Evolutionary conservation across 2,888 invertebrate genomes (phyloP).

Genomic region (Cyclophora punctaria): DNA sequence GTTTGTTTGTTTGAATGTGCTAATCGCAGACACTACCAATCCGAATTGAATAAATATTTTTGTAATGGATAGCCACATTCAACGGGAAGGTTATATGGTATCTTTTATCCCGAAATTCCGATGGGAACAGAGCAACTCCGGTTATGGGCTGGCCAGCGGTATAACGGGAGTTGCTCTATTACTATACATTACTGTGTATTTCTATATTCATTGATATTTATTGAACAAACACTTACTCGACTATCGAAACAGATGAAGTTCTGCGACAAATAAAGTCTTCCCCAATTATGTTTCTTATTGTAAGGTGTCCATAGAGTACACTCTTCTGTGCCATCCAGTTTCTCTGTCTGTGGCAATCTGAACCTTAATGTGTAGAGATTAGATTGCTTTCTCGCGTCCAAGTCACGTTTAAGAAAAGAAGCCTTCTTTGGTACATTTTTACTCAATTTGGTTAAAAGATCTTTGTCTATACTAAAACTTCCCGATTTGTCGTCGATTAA

Average conservation of each 20-base stretch:
- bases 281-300: conserved; percentile 91
- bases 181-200: no score
- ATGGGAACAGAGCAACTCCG: no score
- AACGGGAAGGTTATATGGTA: no score
- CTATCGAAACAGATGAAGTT: conserved; percentile 98
- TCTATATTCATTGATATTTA: no score
- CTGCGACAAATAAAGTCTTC: conserved; percentile 92
- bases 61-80: no score
- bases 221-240: conserved; percentile 77
- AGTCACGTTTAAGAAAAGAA: conserved; percentile 93
- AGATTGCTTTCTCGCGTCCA: conserved; percentile 95
- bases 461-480: conserved; percentile 91
- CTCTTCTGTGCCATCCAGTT: conserved; percentile 94
- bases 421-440: conserved; percentile 92
- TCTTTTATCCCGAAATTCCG: no score
- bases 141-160: no score
- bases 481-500: conserved; percentile 92
- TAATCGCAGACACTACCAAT: no score
- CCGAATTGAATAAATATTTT: no score
- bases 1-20: no score
- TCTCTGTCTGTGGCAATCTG: conserved; percentile 90
- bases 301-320: conserved; percentile 96
- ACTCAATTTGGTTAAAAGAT: conserved; percentile 86
- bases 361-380: conserved; percentile 91
- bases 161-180: no score